Evolutionary conservation across 2,113 vertebrate genomes (phyloP).

Genomic region (Ia io): DNA sequence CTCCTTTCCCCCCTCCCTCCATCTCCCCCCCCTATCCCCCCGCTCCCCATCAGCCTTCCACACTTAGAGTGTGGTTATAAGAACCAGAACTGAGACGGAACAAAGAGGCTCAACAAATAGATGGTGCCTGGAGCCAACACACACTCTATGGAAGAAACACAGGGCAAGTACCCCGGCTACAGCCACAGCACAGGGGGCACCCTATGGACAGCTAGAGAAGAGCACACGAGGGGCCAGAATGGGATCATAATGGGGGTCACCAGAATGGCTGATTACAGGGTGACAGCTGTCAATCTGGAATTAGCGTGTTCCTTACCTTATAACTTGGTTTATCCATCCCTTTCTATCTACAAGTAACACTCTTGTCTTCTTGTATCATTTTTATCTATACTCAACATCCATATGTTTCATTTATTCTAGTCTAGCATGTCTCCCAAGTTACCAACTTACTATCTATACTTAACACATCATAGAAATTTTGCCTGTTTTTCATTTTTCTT

Average conservation of each 20-base stretch:
- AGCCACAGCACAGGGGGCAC: accelerated
- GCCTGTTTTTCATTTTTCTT: background rate
- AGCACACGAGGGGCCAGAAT: background rate
- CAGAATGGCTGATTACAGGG: background rate
- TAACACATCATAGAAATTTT: background rate
- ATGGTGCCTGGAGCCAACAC: background rate
- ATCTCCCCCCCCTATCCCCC: no score
- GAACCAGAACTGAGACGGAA: background rate
- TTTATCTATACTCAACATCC: background rate
- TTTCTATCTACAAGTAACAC: background rate
- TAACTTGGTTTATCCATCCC: background rate
- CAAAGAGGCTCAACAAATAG: background rate
- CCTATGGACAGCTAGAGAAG: background rate
- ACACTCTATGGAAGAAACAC: background rate
- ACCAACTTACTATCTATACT: background rate
- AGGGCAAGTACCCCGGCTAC: background rate
- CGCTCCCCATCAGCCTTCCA: background rate
- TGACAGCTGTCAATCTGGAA: background rate
- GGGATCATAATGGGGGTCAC: background rate
- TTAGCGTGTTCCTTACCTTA: background rate
- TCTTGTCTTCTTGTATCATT: background rate
- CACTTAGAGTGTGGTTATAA: background rate
- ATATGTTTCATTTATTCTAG: background rate
- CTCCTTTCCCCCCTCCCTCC: no score
- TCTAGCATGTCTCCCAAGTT: conserved; percentile 3